Conservation (phyloP, 2,888 invertebrate species). For the Yponomeuta malinellus region DNA sequence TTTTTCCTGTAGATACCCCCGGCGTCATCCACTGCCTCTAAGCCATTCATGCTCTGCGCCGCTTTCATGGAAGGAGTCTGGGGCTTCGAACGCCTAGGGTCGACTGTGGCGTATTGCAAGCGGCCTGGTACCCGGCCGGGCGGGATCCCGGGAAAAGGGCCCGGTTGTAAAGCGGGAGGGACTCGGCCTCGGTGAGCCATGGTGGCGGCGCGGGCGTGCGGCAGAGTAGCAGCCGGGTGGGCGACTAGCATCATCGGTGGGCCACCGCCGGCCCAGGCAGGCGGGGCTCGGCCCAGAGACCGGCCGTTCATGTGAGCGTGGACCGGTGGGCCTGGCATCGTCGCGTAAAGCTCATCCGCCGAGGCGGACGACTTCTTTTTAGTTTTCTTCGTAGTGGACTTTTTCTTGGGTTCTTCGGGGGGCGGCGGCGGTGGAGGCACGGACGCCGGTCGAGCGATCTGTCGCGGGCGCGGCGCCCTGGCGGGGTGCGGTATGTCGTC, state of each 20-base stretch:
- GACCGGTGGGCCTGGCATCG: constrained; percentile 68
- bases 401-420: constrained; percentile 79
- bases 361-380: constrained; percentile 76
- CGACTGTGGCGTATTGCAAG: constrained; percentile 78
- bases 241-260: constrained; percentile 72
- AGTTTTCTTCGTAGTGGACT: constrained; percentile 71
- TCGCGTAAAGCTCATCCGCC: constrained; percentile 75
- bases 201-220: constrained; percentile 65
- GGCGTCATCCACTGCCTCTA: constrained; percentile 78
- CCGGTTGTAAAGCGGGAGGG: constrained; percentile 73
- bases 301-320: constrained; percentile 58
- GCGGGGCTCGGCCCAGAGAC: constrained; percentile 63
- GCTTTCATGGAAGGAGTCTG: constrained; percentile 77
- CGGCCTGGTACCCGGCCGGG: constrained; percentile 57
- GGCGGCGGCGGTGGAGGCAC: constrained; percentile 90
- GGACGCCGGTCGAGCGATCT: constrained; percentile 86
- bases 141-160: constrained; percentile 57
- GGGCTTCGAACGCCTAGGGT: constrained; percentile 79
- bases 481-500: constrained; percentile 79
- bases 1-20: constrained; percentile 91
- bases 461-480: constrained; percentile 84
- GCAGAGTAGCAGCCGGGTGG: constrained; percentile 62
- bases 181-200: constrained; percentile 75
- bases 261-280: constrained; percentile 41
- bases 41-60: constrained; percentile 80